Percentiles rank a stretch among this genome's conserved stretches.
phyloP scores from a whole-genome alignment of 1,140 invertebrate genomes.

The Tetragnatha versicolor region DNA sequence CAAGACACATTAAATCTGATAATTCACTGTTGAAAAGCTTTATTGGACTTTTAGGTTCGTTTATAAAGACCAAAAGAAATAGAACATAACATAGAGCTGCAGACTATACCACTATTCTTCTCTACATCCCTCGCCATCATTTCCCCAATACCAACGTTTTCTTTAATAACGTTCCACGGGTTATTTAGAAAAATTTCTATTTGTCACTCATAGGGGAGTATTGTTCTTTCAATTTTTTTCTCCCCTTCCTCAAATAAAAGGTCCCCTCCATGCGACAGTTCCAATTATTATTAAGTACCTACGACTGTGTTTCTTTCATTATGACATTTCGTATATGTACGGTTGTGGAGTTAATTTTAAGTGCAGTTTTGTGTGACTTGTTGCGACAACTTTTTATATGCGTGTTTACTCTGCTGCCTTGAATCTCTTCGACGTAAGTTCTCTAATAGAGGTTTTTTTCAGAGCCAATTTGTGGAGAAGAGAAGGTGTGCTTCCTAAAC shows the following conservation, averaged over 20 bases:
- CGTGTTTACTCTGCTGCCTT: too few species aligned
- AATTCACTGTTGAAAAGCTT: too few species aligned
- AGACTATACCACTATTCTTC: neutral
- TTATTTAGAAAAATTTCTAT: slow-evolving; percentile 36
- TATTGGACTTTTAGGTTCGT: too few species aligned
- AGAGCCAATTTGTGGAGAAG: too few species aligned
- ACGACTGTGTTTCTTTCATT: slow-evolving; percentile 30
- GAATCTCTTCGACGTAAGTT: too few species aligned
- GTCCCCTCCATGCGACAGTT: slow-evolving; percentile 12
- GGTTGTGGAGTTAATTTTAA: slow-evolving; percentile 16
- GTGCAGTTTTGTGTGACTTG: slow-evolving; percentile 20
- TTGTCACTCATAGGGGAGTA: slow-evolving; percentile 22
- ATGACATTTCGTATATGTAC: too few species aligned
- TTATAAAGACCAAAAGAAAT: too few species aligned
- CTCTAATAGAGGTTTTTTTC: too few species aligned
- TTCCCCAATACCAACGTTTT: slow-evolving; percentile 1
- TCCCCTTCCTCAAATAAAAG: slow-evolving; percentile 13
- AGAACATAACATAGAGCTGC: too few species aligned
- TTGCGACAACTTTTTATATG: too few species aligned
- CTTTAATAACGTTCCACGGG: slow-evolving; percentile 27
- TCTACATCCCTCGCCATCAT: neutral
- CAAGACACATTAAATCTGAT: too few species aligned
- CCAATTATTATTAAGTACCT: slow-evolving; percentile 39
- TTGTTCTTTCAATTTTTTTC: slow-evolving; percentile 8
- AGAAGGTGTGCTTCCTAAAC: too few species aligned